Percentiles rank a stretch among this genome's conserved stretches.
phyloP scores from a whole-genome alignment of 1,140 invertebrate species.

The Charaxes varanes region DNA sequence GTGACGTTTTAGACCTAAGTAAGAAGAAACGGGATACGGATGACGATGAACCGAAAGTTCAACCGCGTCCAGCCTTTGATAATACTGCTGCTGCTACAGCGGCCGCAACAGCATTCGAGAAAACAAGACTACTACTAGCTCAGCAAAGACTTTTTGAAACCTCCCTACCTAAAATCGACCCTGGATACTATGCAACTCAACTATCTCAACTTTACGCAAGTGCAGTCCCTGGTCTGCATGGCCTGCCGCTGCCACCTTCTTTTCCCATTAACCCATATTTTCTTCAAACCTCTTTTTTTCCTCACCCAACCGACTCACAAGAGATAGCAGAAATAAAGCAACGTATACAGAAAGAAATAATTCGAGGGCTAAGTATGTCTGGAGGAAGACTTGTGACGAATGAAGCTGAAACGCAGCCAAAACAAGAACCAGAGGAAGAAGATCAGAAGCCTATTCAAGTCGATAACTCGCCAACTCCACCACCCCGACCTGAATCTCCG shows the following conservation, averaged over 20 bases:
- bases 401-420: constrained; percentile 68
- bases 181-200: constrained; percentile 74
- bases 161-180: constrained; percentile 73
- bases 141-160: constrained; percentile 77
- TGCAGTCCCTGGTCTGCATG: constrained; percentile 60
- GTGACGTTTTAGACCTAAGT: constrained; percentile 89
- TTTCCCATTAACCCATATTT: constrained; percentile 76
- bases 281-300: constrained; percentile 76
- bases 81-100: constrained; percentile 35
- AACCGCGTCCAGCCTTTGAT: constrained; percentile 58
- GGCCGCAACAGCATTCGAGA: constrained; percentile 55
- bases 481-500: constrained; percentile 56
- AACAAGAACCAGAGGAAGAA: constrained; percentile 59
- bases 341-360: constrained; percentile 78
- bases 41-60: constrained; percentile 54
- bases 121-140: constrained; percentile 73
- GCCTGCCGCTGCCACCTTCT: constrained; percentile 73
- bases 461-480: constrained; percentile 40
- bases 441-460: constrained; percentile 53
- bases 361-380: constrained; percentile 79
- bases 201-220: constrained; percentile 74
- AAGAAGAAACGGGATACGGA: constrained; percentile 80
- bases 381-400: constrained; percentile 78
- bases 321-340: constrained; percentile 79
- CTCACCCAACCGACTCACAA: constrained; percentile 74